Evolutionary conservation across 1,140 invertebrate genomes (phyloP).

Genomic region (Drosophila bocqueti): DNA sequence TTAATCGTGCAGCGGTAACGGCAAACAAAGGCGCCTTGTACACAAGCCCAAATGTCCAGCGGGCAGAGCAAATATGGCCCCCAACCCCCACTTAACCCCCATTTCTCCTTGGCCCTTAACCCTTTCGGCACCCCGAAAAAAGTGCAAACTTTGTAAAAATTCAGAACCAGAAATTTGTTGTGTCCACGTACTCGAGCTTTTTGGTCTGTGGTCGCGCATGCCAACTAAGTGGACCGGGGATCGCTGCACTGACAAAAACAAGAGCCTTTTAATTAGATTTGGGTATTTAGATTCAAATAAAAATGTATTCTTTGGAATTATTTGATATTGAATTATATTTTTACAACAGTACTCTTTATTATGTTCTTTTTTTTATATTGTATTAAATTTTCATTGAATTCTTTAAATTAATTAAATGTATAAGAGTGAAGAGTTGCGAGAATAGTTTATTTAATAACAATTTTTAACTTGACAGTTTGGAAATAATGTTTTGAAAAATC

Average conservation of each 20-base stretch:
- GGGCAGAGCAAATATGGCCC: slow-evolving; percentile 64
- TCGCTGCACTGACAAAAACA: slow-evolving; percentile 11
- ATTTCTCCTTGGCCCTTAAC: slow-evolving; percentile 14
- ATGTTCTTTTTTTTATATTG: too few species aligned
- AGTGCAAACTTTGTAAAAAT: slow-evolving; percentile 82
- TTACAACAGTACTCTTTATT: too few species aligned
- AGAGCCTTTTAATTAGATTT: background rate
- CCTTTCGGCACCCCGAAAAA: slow-evolving; percentile 37
- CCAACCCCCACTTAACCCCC: slow-evolving; percentile 20
- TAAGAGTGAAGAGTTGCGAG: too few species aligned
- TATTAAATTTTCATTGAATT: too few species aligned
- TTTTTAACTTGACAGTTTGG: background rate
- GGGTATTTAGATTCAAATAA: too few species aligned
- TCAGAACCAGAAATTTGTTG: slow-evolving; percentile 68
- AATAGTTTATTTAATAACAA: background rate
- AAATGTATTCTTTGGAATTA: too few species aligned
- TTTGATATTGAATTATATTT: too few species aligned
- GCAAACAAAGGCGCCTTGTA: slow-evolving; percentile 60
- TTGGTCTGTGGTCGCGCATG: slow-evolving; percentile 75
- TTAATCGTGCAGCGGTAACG: slow-evolving; percentile 80
- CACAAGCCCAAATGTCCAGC: slow-evolving; percentile 64
- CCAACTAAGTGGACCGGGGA: slow-evolving; percentile 64
- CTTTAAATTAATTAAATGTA: too few species aligned
- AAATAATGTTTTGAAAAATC: background rate
- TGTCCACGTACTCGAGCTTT: slow-evolving; percentile 75